Base-by-base conservation (phyloP, 1,140 invertebrate genomes). In the Sweltsa coloradensis region DNA sequence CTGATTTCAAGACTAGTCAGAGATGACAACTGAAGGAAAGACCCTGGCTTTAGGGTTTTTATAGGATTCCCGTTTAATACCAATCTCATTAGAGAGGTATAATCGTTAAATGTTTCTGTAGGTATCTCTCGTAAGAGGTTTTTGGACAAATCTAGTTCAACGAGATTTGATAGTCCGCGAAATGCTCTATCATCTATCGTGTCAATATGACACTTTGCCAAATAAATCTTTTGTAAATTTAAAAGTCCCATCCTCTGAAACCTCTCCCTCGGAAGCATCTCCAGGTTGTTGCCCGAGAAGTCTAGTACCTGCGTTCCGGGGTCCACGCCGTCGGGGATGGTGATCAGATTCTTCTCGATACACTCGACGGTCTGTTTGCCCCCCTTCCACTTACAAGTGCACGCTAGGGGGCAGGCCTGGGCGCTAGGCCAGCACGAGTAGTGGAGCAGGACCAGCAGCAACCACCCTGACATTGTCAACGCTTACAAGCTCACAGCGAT, bases 321-420 rank as follows among this genome's bases (percentile, higher is more conserved):
- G 55, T 89, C 82, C 54, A 94, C 80, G 22, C 83, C 81, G 51
- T 78, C 74, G 1, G 91, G 90, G 34, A 89, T 76, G 4, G 74
- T 69, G 29, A 78, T 74, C n/a, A 89, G 65, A 25, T 75, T 75
- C 60, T 81, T 79, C 36, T 81, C 77, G 9, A 79, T 73, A 65
- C 89, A 93, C 60, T 92, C 88, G 3, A 90, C 87, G 49, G 84
- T 86, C 57, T 89, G 80, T 61, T 93, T 93, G 2, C 89, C 89
- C 57, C 82, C 79, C 62, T 90, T 92, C 89, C 89, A 92, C 57
- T 89, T 91, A 68, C 89, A 93, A 9, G 75, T 69, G 63, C 89
- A 93, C 31, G 74, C 72, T 1, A 65, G 58, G 1, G 88, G 88
- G 60, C 89, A 92, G 14, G 73, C 73, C 47, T 63, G 59, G 11